These are phyloP conservation scores for Clarias platycephalus DNA, from an alignment of 2,797 vertebrate species.

Conservation along the genomic window DNA sequence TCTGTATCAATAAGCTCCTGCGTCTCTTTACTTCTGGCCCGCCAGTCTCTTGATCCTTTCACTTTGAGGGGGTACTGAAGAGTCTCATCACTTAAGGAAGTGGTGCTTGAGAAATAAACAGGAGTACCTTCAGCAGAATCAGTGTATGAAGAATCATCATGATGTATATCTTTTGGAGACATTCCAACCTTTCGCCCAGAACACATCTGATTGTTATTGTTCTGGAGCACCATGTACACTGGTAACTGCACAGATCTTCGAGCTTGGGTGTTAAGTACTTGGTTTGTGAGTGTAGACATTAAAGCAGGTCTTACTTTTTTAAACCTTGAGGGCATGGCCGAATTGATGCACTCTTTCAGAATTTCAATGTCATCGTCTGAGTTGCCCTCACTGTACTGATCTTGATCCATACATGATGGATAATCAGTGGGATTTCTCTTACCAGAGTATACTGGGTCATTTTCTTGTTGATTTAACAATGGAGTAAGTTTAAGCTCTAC, in stretches of 20 bases:
- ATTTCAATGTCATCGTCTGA: slow-evolving; percentile 92
- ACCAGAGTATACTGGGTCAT: slow-evolving; percentile 69
- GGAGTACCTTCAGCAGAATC: slow-evolving; percentile 91
- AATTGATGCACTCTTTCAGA: slow-evolving; percentile 94
- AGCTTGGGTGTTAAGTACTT: slow-evolving; percentile 77
- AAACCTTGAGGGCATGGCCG: slow-evolving; percentile 91
- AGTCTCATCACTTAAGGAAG: slow-evolving; percentile 92
- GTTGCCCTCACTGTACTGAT: slow-evolving; percentile 80
- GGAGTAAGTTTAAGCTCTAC: slow-evolving; percentile 95
- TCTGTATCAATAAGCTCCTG: slow-evolving; percentile 68
- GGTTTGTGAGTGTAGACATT: slow-evolving; percentile 77
- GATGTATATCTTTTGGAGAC: slow-evolving; percentile 75
- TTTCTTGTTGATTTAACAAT: slow-evolving; percentile 82
- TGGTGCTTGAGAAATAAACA: slow-evolving; percentile 88
- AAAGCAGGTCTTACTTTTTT: slow-evolving; percentile 86
- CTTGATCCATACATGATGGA: slow-evolving; percentile 64
- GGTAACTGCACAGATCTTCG: slow-evolving; percentile 84
- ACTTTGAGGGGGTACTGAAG: slow-evolving; percentile 81
- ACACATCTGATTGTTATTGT: slow-evolving; percentile 73
- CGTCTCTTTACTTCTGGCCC: slow-evolving; percentile 67
- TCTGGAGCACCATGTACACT: slow-evolving; percentile 92
- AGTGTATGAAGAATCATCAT: slow-evolving; percentile 85
- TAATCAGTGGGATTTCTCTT: slow-evolving; percentile 79
- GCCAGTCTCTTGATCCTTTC: slow-evolving; percentile 67
- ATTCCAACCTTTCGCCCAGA: slow-evolving; percentile 71